Percentiles rank a stretch among this genome's conserved stretches.
These are phyloP conservation scores for Verasper variegatus DNA, from an alignment of 2,113 vertebrate species.

Conservation along the genomic window DNA sequence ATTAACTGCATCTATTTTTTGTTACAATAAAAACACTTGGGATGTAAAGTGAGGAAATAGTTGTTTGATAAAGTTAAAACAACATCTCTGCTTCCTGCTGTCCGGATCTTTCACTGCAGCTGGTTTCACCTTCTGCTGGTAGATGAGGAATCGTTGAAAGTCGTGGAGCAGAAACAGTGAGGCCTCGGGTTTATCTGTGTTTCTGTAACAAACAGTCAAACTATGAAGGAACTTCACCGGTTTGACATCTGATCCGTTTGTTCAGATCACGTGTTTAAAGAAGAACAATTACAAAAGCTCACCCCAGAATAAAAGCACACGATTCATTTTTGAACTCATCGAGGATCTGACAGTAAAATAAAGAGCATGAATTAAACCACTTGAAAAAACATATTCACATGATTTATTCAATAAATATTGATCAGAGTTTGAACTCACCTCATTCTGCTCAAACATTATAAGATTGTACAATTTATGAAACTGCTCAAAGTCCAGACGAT, in stretches of 20 bases:
- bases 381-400: neutral
- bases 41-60: too few species aligned
- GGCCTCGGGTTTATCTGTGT: conserved; percentile 90
- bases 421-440: conserved; percentile 74
- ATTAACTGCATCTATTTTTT: too few species aligned
- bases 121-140: conserved; percentile 88
- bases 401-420: neutral
- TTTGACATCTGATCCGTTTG: too few species aligned
- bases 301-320: conserved; percentile 95
- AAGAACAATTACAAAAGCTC: conserved; percentile 50
- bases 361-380: neutral
- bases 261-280: neutral
- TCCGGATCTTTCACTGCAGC: too few species aligned
- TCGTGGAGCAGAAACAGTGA: conserved; percentile 91
- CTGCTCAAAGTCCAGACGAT: conserved; percentile 93
- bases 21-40: too few species aligned
- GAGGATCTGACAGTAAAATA: conserved; percentile 85
- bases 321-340: conserved; percentile 96
- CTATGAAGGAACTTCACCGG: neutral
- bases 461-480: conserved; percentile 97
- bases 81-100: too few species aligned
- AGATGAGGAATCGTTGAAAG: conserved; percentile 93
- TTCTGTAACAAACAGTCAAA: conserved; percentile 73
- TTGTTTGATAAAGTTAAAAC: too few species aligned
- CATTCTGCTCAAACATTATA: conserved; percentile 96